Base-by-base conservation (phyloP, 2,113 vertebrate genomes). In the Todiramphus saurophagus region DNA sequence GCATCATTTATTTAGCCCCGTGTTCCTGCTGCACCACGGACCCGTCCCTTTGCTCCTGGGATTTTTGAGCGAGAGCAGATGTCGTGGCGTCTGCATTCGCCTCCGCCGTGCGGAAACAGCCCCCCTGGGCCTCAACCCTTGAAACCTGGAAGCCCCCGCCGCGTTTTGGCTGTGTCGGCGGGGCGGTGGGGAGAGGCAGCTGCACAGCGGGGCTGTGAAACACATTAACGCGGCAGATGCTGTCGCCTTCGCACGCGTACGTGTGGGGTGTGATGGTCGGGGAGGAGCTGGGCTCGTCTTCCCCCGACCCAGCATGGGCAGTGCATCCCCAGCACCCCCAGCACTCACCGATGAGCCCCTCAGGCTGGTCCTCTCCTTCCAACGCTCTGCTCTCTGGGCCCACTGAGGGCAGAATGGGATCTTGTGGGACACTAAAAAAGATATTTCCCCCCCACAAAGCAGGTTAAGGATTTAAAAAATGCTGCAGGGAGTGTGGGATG, bases 31-130 rank as follows among this genome's bases (percentile, higher is more conserved):
- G 33, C 62, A 84, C 72, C 68, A 9, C 46, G 10, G 48, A 58
- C 93, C 81, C 18, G 76, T 84, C 89, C 86, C 63, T 79, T 85
- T 53, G 81, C 89, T 94, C 77, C 83, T 0, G 7, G 94, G 48
- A 19, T 18, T 68, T 64, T 37, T 39, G 95, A 96, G 85, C 78
- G 46, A 44, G 92, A 95, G 87, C 97, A 97, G 96, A 96, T 95
- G 97, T 93, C 67, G 4, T 33, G 18, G 95, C 28, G 58, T 86
- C 91, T 74, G 91, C 2, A 0, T 56, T 51, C 0, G 1, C 62
- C 5, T 35, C 81, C 0, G 7, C 83, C 31, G 16, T 16, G 80
- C 5, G 50, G 92, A 95, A 88, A 88, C 2, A 0, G 11, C 62
- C 37, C 60, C 48, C 92, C 8, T 82, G 27, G 1, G 63, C 50